Evolutionary conservation across 1,140 invertebrate species (phyloP).

Genomic region (Potamilus streckersoni): DNA sequence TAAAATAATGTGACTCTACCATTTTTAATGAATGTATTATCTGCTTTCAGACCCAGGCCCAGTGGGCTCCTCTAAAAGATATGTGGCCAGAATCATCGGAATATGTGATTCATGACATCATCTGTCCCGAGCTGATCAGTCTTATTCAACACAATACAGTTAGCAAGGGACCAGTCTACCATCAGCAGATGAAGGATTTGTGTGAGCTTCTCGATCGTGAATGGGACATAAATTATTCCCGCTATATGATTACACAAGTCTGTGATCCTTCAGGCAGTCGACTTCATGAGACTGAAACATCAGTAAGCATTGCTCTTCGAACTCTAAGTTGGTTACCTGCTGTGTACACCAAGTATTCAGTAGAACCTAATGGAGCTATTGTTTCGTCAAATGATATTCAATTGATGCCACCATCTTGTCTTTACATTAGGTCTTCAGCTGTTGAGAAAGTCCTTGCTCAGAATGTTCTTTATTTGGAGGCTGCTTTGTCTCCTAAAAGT

Average conservation of each 20-base stretch:
- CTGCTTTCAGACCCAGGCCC: slow-evolving; percentile 28
- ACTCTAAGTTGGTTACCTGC: slow-evolving; percentile 39
- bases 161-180: not conserved
- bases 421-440: slow-evolving; percentile 18
- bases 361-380: not conserved
- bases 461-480: slow-evolving; percentile 31
- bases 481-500: slow-evolving; percentile 9
- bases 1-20: no score
- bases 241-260: slow-evolving; percentile 28
- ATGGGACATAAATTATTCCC: slow-evolving; percentile 37
- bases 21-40: no score
- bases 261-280: no score
- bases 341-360: not conserved
- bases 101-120: slow-evolving; percentile 33
- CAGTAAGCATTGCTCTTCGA: slow-evolving; percentile 37
- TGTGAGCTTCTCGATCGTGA: slow-evolving; percentile 38
- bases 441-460: slow-evolving; percentile 33
- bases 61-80: slow-evolving; percentile 31
- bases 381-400: slow-evolving; percentile 1
- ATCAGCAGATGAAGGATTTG: slow-evolving; percentile 40
- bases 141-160: slow-evolving; percentile 27
- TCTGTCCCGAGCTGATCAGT: slow-evolving; percentile 37
- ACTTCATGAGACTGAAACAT: slow-evolving; percentile 20
- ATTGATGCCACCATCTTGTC: slow-evolving; percentile 10
- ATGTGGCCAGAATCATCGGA: slow-evolving; percentile 28